Evolutionary conservation across 2,797 vertebrate genomes (phyloP), one percentile per base, ranked within the genome.

Genomic region (Leptatherina wallacei): DNA sequence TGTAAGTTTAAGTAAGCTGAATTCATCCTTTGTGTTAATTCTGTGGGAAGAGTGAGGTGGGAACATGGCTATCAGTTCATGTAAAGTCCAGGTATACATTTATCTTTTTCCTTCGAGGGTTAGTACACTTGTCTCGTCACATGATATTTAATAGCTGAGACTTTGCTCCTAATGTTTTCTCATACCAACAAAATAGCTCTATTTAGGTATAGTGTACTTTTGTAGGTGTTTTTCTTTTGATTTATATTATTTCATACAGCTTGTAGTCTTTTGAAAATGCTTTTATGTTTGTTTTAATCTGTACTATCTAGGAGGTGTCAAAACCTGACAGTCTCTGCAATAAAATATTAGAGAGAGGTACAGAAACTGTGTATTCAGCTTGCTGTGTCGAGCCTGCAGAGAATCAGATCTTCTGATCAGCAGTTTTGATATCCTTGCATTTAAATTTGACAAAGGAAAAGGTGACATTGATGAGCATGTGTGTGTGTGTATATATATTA

Each of bases 321-420:
- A 73, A 78, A 61, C 32, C 63, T 67, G 77, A 71, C 66, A 77
- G 71, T n/a, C 35, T 35, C 57, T 69, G 66, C 22, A 1, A 57
- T 65, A 51, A 70, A 72, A 63, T 61, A 73, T 77, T 62, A 62
- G 71, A 68, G 20, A 27, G 52, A 80, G 51, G 38, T 64, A 55
- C 20, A 65, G 65, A 73, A 85, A 84, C 22, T 68, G 77, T 30
- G 14, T 14, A 10, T 58, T 82, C 87, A 86, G 86, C 88, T 80
- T 32, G 29, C 3, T 32, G 69, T 3, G 55, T n/a, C 32, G 52
- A 47, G 67, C 68, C 78, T 62, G 80, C 32, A 8, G 84, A 75
- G 71, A 73, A 57, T 70, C 30, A 0, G n/a, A 71, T 68, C 65
- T 35, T 71, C 62, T 72, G 73, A 74, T 85, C 87, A 86, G 84